Evolutionary conservation across 2,797 vertebrate species (phyloP), one percentile per base, ranked within the genome.

Genomic region (Pangasius larnaudii): DNA sequence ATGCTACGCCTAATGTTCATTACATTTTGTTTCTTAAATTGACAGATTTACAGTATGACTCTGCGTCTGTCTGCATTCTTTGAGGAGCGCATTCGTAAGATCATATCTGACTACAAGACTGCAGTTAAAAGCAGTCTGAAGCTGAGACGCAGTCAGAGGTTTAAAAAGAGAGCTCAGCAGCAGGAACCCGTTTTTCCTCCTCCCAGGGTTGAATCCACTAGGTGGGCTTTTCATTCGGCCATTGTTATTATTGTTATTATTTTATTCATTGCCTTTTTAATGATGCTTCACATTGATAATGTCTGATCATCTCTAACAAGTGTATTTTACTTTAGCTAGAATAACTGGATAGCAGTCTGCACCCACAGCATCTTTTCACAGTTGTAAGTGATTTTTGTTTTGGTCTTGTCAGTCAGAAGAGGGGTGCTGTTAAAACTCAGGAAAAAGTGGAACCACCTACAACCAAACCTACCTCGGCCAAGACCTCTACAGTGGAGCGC

Each of bases 41-140:
- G 58, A 5, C 90, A 99, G 99, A 99, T 99, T 93, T 99, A 99
- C 87, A 99, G 98, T 33, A 99, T 99, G 99, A 99, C 98, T 3
- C 92, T 99, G 94, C 97, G 98, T 67, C 94, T 99, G 67, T 98
- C 98, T 71, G 98, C 98, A 9, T 96, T 99, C 89, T 98, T 99
- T 85, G 98, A 99, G 93, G 98, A 98, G 93, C 96, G 96, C 89
- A 98, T 99, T 93, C 94, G 97, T 92, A 96, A 95, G 90, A 97
- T 99, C 90, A 96, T 97, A 92, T 98, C 97, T 0, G 97, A 99
- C 90, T 98, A 97, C 94, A 99, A 96, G 95, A 97, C 96, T 3
- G 96, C 97, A n/a, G 92, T 98, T 85, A 99, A 98, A 92, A 97
- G 97, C 92, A 98, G 95, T 16, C 96, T 97, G 67, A 96, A 96